Evolutionary conservation across 2,888 invertebrate species (phyloP).

Genomic region (Sphaeridia pumilis): DNA sequence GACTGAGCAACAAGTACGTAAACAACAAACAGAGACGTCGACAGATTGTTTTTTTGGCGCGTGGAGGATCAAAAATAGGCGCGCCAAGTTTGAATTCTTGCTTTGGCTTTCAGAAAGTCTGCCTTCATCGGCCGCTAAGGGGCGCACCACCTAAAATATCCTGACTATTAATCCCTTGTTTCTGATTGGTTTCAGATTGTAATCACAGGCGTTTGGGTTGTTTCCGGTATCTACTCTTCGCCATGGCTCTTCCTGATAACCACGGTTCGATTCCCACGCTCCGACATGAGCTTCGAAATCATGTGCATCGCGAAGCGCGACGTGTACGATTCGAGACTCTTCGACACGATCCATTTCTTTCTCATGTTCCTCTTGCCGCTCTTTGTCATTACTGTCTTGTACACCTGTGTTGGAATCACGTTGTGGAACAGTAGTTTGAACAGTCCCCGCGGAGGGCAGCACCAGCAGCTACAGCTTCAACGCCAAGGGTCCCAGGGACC

Average conservation of each 20-base stretch:
- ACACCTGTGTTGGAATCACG: conserved; percentile 70
- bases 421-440: conserved; percentile 61
- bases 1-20: no score
- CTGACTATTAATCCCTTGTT: no score
- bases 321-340: conserved; percentile 63
- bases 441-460: no score
- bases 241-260: background rate
- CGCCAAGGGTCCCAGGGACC: no score
- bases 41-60: no score
- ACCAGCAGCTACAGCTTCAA: no score
- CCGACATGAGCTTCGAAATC: conserved; percentile 45
- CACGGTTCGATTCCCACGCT: background rate
- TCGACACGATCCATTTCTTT: conserved; percentile 70
- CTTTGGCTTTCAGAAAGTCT: no score
- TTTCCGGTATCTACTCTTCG: background rate
- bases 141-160: no score
- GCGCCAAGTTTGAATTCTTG: no score
- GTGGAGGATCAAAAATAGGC: no score
- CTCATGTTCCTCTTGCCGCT: conserved; percentile 71
- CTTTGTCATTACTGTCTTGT: conserved; percentile 61
- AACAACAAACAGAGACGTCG: no score
- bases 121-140: no score
- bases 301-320: conserved; percentile 62
- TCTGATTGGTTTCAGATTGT: background rate
- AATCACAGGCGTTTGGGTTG: background rate